phyloP scores from a whole-genome alignment of 2,113 vertebrate genomes.

The Chlorocebus sabaeus region DNA sequence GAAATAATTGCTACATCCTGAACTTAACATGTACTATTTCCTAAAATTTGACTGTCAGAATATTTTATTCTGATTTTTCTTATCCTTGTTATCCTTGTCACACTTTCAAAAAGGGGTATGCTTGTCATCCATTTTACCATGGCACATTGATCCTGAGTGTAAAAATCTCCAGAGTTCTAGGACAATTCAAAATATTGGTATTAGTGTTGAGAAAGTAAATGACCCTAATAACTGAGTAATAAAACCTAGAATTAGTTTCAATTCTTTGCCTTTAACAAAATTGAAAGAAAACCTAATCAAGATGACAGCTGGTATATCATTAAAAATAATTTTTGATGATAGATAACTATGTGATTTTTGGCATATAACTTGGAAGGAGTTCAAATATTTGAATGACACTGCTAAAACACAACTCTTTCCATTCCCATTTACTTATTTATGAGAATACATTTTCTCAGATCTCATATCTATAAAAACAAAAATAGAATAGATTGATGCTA shows the following conservation, averaged over 20 bases:
- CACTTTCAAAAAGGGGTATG: background rate
- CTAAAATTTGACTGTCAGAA: slow-evolving; percentile 1
- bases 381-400: slow-evolving; percentile 64
- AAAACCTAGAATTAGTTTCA: slow-evolving; percentile 49
- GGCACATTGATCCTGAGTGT: background rate
- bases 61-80: background rate
- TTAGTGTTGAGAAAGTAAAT: slow-evolving; percentile 40
- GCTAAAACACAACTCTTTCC: slow-evolving; percentile 45
- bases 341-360: slow-evolving; percentile 67
- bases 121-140: background rate
- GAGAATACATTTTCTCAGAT: slow-evolving; percentile 51
- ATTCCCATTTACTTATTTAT: slow-evolving; percentile 56
- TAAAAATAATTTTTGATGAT: slow-evolving; percentile 75
- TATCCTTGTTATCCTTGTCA: background rate
- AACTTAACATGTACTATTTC: background rate
- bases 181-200: slow-evolving; percentile 41
- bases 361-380: slow-evolving; percentile 65
- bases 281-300: slow-evolving; percentile 61
- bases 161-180: background rate
- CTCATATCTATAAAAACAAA: slow-evolving; percentile 33
- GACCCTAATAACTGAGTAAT: slow-evolving; percentile 54
- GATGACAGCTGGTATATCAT: slow-evolving; percentile 74
- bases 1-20: background rate
- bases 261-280: slow-evolving; percentile 67
- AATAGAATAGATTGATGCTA: slow-evolving; percentile 43